phyloP scores from a whole-genome alignment of 1,140 invertebrate genomes.

The Pogonus chalceus region DNA sequence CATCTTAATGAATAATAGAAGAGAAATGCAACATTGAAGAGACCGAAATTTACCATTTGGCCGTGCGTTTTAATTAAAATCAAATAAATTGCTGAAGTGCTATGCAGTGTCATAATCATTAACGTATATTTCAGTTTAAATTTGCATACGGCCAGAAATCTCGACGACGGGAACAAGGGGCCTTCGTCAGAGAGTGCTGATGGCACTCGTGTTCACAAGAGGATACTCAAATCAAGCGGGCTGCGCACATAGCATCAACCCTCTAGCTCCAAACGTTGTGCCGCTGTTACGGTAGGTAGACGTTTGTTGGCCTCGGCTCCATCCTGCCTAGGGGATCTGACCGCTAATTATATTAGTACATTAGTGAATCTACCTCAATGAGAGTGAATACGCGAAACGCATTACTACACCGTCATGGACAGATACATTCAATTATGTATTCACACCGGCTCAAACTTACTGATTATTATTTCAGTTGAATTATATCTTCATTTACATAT shows the following conservation, averaged over 20 bases:
- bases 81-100: slow-evolving; percentile 3
- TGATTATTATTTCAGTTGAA: too few species aligned
- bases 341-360: slow-evolving; percentile 2
- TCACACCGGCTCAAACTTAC: too few species aligned
- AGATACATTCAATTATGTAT: not conserved
- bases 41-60: too few species aligned
- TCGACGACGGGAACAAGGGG: not conserved
- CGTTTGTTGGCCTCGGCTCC: too few species aligned
- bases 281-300: too few species aligned
- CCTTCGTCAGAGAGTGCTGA: not conserved
- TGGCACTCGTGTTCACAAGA: slow-evolving; percentile 2
- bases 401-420: too few species aligned
- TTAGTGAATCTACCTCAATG: not conserved
- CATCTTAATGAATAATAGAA: too few species aligned
- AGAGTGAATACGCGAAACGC: too few species aligned
- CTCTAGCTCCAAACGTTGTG: not conserved
- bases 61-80: slow-evolving; percentile 1
- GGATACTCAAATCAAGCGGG: slow-evolving; percentile 4
- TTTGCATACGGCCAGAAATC: slow-evolving; percentile 1
- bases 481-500: too few species aligned
- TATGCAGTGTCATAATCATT: slow-evolving; percentile 4
- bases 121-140: not conserved
- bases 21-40: too few species aligned
- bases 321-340: not conserved
- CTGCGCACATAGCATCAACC: not conserved